Base-by-base conservation (phyloP, 2,113 vertebrate species). In the Thymallus thymallus region DNA sequence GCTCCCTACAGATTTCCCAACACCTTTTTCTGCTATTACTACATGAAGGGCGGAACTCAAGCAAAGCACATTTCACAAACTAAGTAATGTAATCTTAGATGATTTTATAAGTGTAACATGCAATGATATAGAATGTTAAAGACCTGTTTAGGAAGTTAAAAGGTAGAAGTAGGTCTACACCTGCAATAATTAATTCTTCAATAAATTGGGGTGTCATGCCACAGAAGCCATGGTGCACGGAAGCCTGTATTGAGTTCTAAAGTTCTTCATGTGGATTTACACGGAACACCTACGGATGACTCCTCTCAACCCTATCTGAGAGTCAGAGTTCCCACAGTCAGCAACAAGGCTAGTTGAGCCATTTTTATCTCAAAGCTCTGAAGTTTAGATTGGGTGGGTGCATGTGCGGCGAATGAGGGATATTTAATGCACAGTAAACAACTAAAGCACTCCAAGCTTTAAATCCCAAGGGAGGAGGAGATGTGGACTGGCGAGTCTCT, bases 91-190 rank as follows among this genome's bases (percentile, higher is more conserved):
- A 72, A 80, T 85, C 78, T 73, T 55, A 73, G 72, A 24, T 75
- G 72, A 83, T 83, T 90, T 83, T 77, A 84, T 91, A 88, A 88
- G 78, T 76, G 62, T 82, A 93, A 94, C 93, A 95, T 92, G 5
- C n/a, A 60, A 10, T 60, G n/a, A 22, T 10, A n/a, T 3, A 7
- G 6, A 51, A 60, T 60, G 56, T 12, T 93, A 95, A 94, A 95
- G 91, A 95, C 92, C 93, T 93, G 75, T 94, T 96, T 96, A 95
- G 94, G 90, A 94, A 95, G 93, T 86, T 77, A 82, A 29, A 64
- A 14, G 26, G 62, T 29, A 64, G 12, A 13, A n/a, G 22, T 13
- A 62, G 5, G 12, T 6, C 13, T 66, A 20, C 24, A 18, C 16
- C 1, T 5, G 30, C 6, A 66, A 20, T 18, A 20, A 26, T 66